Base-by-base conservation (phyloP, 2,113 vertebrate genomes). In the Limnothrissa miodon region DNA sequence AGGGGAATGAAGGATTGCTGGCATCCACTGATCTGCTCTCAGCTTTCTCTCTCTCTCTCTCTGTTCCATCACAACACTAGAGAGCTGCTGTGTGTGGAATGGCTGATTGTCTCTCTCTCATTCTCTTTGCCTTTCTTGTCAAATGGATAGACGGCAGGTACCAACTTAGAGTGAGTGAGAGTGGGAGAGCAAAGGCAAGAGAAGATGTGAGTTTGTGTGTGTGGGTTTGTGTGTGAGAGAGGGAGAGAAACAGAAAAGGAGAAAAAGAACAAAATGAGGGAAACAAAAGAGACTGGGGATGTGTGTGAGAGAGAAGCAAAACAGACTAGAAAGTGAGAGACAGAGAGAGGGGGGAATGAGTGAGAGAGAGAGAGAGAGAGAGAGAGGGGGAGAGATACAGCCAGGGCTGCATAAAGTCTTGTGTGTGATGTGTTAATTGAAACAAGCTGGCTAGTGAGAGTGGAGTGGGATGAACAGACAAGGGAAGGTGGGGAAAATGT, bases 371-470 rank as follows among this genome's bases (percentile, higher is more conserved):
- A 51, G 13, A 51, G 48, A 0, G 56, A 0, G n/a, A 7, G 25
- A 29, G 23, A 1, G n/a, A 0, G 25, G 4, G 25, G 9, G 23
- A 4, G 23, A 62, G 56, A 29, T 8, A 62, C 29, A 13, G 59
- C 33, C n/a, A 29, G 25, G 59, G 59, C 25, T 29, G 59, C n/a
- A 66, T 66, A 33, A 66, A 66, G 56, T 25, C 59, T 25, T 66
- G 59, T 66, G 59, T 66, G 25, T 66, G 25, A 66, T 66, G 59
- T 66, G 25, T 33, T 66, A 66, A 66, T 66, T 66, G 59, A 66
- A 7, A n/a, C n/a, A 66, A 9, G 25, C 56, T 59, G 56, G 23
- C 56, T 59, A 0, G 56, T n/a, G 56, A 0, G 21, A 59, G 5
- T 17, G 56, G 56, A 59, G n/a, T 23, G 6, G 42, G 2, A 42